These are phyloP conservation scores for Tenthredo scrophulariae DNA, from an alignment of 2,888 invertebrate species.

Conservation along the genomic window DNA sequence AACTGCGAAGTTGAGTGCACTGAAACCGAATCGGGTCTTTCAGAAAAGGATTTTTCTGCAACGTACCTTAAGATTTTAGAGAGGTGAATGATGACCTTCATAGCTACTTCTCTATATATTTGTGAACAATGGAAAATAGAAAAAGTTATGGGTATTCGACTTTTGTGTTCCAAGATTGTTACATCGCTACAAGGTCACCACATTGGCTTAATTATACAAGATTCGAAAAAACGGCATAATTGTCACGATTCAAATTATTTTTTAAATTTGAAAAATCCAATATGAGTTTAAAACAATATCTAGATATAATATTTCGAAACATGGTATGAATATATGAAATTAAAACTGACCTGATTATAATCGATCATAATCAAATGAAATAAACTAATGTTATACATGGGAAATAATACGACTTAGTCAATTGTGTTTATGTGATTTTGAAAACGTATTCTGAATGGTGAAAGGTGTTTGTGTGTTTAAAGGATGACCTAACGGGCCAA, in stretches of 20 bases:
- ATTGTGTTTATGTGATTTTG: slow-evolving; percentile 9
- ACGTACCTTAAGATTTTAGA: neutral
- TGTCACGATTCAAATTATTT: neutral
- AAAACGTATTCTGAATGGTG: neutral
- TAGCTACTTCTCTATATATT: neutral
- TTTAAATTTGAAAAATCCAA: neutral
- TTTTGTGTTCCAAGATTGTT: neutral
- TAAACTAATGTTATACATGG: neutral
- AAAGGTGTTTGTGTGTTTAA: slow-evolving; percentile 1
- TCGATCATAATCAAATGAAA: neutral
- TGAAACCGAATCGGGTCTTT: neutral
- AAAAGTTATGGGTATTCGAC: neutral
- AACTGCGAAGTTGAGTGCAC: neutral
- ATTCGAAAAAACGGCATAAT: neutral
- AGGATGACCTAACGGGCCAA: neutral
- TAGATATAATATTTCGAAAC: neutral
- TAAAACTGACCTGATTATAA: neutral
- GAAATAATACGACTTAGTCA: neutral
- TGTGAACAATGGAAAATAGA: neutral
- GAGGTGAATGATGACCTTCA: neutral
- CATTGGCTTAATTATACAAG: neutral
- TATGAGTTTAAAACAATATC: neutral
- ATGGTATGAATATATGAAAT: neutral
- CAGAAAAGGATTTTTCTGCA: neutral
- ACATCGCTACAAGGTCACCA: neutral